These are phyloP conservation scores for Catamblyrhynchus diadema DNA, from an alignment of 2,797 vertebrate species.

Conservation along the genomic window DNA sequence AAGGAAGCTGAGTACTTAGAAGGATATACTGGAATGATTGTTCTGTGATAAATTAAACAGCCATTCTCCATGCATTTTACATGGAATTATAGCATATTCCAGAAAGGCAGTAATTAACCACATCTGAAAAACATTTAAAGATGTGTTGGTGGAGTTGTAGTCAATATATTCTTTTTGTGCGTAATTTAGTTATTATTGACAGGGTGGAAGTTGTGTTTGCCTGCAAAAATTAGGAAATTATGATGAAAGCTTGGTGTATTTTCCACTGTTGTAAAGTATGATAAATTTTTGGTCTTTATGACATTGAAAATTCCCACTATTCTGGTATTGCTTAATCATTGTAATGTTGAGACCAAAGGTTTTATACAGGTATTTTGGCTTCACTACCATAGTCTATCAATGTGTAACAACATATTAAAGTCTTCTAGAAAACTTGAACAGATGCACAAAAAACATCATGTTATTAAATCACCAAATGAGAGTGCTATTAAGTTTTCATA, in stretches of 20 bases:
- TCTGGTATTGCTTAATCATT: conserved; percentile 53
- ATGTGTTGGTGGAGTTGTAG: background rate
- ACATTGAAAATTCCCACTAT: conserved; percentile 49
- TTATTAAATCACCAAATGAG: background rate
- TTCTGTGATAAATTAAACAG: background rate
- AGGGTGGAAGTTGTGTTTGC: background rate
- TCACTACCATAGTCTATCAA: background rate
- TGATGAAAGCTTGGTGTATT: background rate
- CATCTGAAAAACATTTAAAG: background rate
- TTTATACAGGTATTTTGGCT: conserved; percentile 18
- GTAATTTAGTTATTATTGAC: background rate
- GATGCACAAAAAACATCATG: background rate
- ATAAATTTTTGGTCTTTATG: background rate
- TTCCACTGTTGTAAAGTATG: conserved; percentile 1
- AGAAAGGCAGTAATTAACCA: background rate
- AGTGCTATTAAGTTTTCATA: background rate
- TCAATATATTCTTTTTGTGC: background rate
- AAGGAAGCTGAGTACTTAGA: background rate
- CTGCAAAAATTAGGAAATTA: background rate
- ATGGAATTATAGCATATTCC: background rate
- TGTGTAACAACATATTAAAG: background rate
- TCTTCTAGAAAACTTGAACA: background rate
- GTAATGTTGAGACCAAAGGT: conserved; percentile 18
- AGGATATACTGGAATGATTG: background rate
- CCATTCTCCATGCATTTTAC: background rate